Evolutionary conservation across 2,888 invertebrate species (phyloP).

Genomic region (Mythimna lalbum): DNA sequence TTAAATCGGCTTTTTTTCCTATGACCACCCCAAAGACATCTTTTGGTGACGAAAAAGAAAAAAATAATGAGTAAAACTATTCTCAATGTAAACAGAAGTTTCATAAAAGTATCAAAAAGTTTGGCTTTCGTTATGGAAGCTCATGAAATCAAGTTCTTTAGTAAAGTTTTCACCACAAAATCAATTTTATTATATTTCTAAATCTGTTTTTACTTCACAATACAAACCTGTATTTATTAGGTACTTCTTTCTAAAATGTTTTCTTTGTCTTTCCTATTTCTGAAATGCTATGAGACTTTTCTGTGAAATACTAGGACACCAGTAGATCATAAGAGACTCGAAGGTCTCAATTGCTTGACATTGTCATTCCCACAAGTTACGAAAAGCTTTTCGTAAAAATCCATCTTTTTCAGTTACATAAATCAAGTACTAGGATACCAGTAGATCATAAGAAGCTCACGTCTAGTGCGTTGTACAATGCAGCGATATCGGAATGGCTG

Average conservation of each 20-base stretch:
- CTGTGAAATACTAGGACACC: slow-evolving; percentile 36
- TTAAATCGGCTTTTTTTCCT: slow-evolving; percentile 15
- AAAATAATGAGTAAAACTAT: background rate
- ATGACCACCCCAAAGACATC: background rate
- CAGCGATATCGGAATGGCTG: slow-evolving; percentile 97
- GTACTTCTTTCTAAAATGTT: background rate
- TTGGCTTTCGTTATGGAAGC: slow-evolving; percentile 39
- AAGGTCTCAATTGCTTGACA: background rate
- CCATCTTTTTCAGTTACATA: background rate
- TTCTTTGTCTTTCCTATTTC: background rate
- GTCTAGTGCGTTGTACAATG: slow-evolving; percentile 98
- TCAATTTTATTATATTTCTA: background rate
- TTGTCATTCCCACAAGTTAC: background rate
- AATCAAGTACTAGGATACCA: slow-evolving; percentile 62
- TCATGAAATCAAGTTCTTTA: slow-evolving; percentile 12
- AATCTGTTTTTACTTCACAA: background rate
- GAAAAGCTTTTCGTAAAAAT: background rate
- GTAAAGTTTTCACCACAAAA: background rate
- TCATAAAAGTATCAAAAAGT: slow-evolving; percentile 30
- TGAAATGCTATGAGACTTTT: background rate
- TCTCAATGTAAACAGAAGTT: background rate
- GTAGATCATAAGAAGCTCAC: slow-evolving; percentile 96
- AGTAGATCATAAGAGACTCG: slow-evolving; percentile 14
- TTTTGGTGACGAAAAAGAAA: background rate
- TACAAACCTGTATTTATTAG: background rate